These are phyloP conservation scores for Bombycilla garrulus DNA, from an alignment of 2,113 vertebrate species.

Conservation along the genomic window DNA sequence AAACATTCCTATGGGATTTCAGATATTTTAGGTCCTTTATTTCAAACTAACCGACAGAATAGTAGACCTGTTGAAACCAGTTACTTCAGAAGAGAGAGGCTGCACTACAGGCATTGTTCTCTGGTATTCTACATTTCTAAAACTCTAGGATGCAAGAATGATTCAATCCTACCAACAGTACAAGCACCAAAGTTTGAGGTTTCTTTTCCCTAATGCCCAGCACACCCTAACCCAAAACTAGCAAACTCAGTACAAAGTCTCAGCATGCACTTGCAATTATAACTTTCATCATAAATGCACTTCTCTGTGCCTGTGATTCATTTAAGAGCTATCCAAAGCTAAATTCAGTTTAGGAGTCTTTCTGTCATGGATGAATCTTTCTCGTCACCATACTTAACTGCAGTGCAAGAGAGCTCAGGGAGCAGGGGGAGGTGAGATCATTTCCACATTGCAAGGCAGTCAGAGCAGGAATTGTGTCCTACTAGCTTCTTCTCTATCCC, in stretches of 20 bases:
- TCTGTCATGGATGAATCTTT: not conserved
- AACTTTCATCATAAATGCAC: not conserved
- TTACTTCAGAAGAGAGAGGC: not conserved
- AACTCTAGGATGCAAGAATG: not conserved
- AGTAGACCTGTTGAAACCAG: not conserved
- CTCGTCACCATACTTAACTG: not conserved
- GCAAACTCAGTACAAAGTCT: not conserved
- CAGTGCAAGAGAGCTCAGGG: not conserved
- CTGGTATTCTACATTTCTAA: not conserved
- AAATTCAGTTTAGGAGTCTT: not conserved
- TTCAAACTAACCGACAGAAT: not conserved
- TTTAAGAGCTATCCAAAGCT: not conserved
- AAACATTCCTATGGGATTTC: not conserved
- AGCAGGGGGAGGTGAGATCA: not conserved
- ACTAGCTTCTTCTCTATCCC: not conserved
- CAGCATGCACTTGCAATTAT: not conserved
- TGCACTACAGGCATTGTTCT: not conserved
- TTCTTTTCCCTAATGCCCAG: not conserved
- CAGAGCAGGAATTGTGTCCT: not conserved
- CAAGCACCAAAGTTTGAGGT: rapidly evolving
- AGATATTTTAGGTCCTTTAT: not conserved
- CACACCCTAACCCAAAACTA: not conserved
- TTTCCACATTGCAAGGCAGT: not conserved
- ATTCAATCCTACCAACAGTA: not conserved
- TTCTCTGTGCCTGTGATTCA: not conserved